Percentiles rank a stretch among this genome's conserved stretches.
These are phyloP conservation scores for Nycticebus coucang DNA, from an alignment of 2,113 vertebrate species.

Conservation along the genomic window DNA sequence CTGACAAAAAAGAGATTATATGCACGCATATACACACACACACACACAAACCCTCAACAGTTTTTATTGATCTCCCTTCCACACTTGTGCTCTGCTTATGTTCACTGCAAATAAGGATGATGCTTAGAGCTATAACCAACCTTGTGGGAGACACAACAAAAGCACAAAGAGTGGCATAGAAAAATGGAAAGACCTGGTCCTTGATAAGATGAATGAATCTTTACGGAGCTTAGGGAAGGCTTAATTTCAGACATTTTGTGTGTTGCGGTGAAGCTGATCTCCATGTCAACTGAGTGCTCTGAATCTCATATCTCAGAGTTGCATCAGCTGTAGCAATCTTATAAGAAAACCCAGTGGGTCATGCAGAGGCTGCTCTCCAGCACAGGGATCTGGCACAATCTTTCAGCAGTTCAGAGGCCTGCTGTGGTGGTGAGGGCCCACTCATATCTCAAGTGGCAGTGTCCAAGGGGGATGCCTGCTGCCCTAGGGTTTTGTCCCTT, in stretches of 20 bases:
- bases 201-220: not conserved
- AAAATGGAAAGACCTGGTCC: not conserved
- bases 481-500: too few species aligned
- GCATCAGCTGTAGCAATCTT: too few species aligned
- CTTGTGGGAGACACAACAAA: not conserved
- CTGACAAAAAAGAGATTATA: not conserved
- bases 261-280: too few species aligned
- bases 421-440: too few species aligned
- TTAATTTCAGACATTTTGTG: not conserved
- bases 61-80: not conserved
- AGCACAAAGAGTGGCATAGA: not conserved
- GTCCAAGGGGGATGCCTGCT: too few species aligned
- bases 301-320: too few species aligned
- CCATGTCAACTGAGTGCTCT: too few species aligned
- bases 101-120: not conserved
- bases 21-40: not conserved
- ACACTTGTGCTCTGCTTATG: not conserved
- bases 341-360: too few species aligned
- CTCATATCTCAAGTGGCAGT: too few species aligned
- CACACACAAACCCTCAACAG: not conserved
- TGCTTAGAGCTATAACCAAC: not conserved
- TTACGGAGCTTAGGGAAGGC: not conserved
- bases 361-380: too few species aligned
- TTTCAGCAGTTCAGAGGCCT: too few species aligned
- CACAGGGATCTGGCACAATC: too few species aligned